phyloP scores from a whole-genome alignment of 2,888 invertebrate species.

The Acleris sparsana region DNA sequence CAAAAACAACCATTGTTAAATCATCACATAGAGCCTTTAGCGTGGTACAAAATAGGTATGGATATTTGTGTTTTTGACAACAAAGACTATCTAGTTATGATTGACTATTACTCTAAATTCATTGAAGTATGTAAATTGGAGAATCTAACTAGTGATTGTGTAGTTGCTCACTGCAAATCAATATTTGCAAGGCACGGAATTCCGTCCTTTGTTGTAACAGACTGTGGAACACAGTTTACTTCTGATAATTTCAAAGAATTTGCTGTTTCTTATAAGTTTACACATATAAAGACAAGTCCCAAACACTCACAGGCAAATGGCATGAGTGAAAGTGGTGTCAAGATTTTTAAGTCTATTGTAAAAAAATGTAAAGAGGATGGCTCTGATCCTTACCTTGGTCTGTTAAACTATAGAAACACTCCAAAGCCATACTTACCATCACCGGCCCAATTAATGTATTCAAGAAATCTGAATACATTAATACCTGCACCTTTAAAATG shows the following conservation, averaged over 20 bases:
- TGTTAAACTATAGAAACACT: constrained; percentile 1
- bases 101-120: constrained; percentile 45
- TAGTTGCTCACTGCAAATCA: too few relatives aligned
- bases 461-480: background rate
- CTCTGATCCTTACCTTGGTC: background rate
- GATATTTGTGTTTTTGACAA: constrained; percentile 34
- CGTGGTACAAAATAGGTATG: constrained; percentile 17
- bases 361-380: background rate
- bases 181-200: too few relatives aligned
- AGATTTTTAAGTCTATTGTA: too few relatives aligned
- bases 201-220: too few relatives aligned
- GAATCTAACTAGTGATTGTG: background rate
- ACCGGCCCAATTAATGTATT: background rate
- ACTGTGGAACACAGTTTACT: too few relatives aligned
- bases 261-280: too few relatives aligned
- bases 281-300: too few relatives aligned
- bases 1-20: constrained; percentile 11
- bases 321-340: too few relatives aligned
- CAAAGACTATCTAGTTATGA: constrained; percentile 37
- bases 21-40: background rate
- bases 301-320: too few relatives aligned
- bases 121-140: constrained; percentile 41
- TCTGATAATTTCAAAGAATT: too few relatives aligned
- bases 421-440: constrained; percentile 5
- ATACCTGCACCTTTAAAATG: background rate